A percentile compares a stretch with the other conserved stretches of the same genome.
Conservation (phyloP, 2,797 vertebrate species). For the Telmatherina bonti region DNA sequence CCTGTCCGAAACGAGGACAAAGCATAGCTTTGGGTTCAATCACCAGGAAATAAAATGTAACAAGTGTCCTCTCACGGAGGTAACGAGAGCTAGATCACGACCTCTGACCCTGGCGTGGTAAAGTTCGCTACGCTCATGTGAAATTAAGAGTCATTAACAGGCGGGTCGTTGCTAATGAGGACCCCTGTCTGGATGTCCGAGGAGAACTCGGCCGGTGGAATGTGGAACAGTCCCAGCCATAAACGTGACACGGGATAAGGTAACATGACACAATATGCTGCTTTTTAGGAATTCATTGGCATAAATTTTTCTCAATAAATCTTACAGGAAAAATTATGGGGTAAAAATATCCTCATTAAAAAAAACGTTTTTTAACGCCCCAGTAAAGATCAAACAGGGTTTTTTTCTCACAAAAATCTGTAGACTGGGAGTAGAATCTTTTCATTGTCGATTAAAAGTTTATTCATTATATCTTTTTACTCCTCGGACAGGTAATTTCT, state of each 20-base stretch:
- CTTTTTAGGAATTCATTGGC: not conserved
- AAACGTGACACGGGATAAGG: slow-evolving; percentile 20
- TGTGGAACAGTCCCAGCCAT: slow-evolving; percentile 49
- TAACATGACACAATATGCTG: slow-evolving; percentile 27
- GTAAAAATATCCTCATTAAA: no score
- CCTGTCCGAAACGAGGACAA: slow-evolving; percentile 61
- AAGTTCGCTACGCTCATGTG: slow-evolving; percentile 75
- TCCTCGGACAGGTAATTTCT: no score
- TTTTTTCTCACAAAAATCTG: not conserved
- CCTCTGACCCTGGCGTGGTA: slow-evolving; percentile 67
- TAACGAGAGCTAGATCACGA: slow-evolving; percentile 72
- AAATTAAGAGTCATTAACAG: slow-evolving; percentile 80
- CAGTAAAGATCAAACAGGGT: slow-evolving; percentile 6
- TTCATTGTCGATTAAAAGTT: not conserved
- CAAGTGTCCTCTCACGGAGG: slow-evolving; percentile 71
- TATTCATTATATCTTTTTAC: no score
- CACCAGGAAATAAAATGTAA: slow-evolving; percentile 61
- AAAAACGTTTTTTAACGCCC: no score
- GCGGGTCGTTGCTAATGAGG: slow-evolving; percentile 79
- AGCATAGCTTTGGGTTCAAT: slow-evolving; percentile 65
- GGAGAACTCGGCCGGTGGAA: slow-evolving; percentile 57
- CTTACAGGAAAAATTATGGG: no score
- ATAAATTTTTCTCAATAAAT: no score
- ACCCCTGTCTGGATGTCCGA: slow-evolving; percentile 64
- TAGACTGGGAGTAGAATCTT: not conserved